phyloP scores from a whole-genome alignment of 2,797 vertebrate genomes.

The Gephyroberyx darwinii region DNA sequence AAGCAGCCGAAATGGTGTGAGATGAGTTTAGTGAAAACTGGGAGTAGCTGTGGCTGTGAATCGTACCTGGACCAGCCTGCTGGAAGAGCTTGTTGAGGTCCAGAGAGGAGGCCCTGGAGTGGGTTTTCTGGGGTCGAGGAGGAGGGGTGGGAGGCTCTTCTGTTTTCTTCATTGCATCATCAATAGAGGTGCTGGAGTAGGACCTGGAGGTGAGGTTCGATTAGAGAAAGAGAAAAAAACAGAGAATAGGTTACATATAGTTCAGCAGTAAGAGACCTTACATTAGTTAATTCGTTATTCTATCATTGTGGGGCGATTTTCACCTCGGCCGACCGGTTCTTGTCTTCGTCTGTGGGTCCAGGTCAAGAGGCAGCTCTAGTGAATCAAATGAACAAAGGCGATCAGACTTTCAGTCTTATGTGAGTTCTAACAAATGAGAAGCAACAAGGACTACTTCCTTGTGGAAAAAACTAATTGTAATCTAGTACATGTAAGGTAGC shows the following conservation, averaged over 20 bases:
- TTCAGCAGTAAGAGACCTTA: not conserved
- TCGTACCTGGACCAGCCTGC: constrained; percentile 86
- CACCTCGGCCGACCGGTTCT: constrained; percentile 79
- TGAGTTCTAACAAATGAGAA: constrained; percentile 39
- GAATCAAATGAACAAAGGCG: constrained; percentile 19
- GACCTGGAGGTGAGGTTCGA: constrained; percentile 80
- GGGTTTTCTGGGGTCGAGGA: constrained; percentile 93
- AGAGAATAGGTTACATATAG: not conserved
- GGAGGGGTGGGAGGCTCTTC: constrained; percentile 95
- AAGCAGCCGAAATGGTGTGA: not conserved
- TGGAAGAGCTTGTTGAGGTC: constrained; percentile 97
- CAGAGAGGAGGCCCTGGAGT: constrained; percentile 97
- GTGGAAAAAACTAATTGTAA: not conserved
- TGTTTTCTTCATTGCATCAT: constrained; percentile 93
- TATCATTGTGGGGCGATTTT: not conserved
- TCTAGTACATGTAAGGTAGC: not conserved
- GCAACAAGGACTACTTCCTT: constrained; percentile 32
- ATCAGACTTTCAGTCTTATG: constrained; percentile 10
- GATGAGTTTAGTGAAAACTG: not conserved
- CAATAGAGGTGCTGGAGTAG: constrained; percentile 94
- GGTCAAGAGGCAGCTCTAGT: constrained; percentile 72
- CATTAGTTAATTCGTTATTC: not conserved
- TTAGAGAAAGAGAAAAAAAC: not conserved
- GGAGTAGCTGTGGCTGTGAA: not conserved
- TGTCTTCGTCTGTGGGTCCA: constrained; percentile 72